phyloP scores from a whole-genome alignment of 2,797 vertebrate genomes.

The Sebastes nivosus region DNA sequence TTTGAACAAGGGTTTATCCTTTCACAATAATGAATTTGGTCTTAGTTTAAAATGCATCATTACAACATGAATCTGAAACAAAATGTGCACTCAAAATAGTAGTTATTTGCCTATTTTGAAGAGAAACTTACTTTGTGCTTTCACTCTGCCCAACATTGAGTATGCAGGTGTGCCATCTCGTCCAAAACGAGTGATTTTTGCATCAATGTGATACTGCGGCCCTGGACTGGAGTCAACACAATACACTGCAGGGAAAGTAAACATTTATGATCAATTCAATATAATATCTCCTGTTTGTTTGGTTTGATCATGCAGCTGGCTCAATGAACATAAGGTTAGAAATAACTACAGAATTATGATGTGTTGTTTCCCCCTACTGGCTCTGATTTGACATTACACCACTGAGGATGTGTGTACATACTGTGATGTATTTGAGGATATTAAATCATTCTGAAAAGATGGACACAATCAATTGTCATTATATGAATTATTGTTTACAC shows the following conservation, averaged over 20 bases:
- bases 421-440: not conserved
- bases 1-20: not conserved
- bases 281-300: not conserved
- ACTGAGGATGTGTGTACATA: not conserved
- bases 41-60: not conserved
- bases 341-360: not conserved
- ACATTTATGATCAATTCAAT: not conserved
- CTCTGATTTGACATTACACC: conserved; percentile 12
- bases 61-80: not conserved
- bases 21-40: not conserved
- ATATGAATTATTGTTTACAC: not conserved
- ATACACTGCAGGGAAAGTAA: conserved; percentile 74
- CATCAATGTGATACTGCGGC: conserved; percentile 85
- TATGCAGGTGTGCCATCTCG: conserved; percentile 85
- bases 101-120: not conserved
- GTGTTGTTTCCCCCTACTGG: conserved; percentile 62
- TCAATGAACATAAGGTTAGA: not conserved
- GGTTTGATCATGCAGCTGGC: not conserved
- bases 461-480: not conserved
- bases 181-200: conserved; percentile 87
- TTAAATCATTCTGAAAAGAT: not conserved
- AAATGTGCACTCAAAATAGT: not conserved
- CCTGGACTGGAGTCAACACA: conserved; percentile 85
- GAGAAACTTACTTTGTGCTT: conserved; percentile 68
- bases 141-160: conserved; percentile 84